Evolutionary conservation across 2,888 invertebrate genomes (phyloP).

Genomic region (Drosophila atripex): DNA sequence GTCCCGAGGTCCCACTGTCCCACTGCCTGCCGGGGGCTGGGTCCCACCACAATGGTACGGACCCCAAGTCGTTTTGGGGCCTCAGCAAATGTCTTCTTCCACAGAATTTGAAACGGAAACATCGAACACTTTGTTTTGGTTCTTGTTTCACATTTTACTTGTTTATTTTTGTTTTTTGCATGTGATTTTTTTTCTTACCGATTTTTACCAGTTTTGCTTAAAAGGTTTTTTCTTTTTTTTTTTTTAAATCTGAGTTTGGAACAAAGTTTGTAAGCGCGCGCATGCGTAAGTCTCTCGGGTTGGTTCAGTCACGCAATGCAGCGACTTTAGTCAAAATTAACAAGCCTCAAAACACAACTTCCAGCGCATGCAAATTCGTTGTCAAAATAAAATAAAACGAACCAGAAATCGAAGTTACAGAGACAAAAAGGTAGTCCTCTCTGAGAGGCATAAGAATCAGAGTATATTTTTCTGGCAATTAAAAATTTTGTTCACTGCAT

Average conservation of each 20-base stretch:
- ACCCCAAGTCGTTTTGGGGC: conserved; percentile 24
- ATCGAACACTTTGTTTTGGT: conserved; percentile 81
- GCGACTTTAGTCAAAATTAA: conserved; percentile 77
- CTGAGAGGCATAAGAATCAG: background rate
- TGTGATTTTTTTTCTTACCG: conserved; percentile 27
- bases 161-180: conserved; percentile 28
- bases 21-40: conserved; percentile 22
- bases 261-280: conserved; percentile 80
- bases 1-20: conserved; percentile 64
- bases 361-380: conserved; percentile 82
- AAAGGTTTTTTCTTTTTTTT: conserved; percentile 28
- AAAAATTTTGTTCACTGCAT: conserved; percentile 6
- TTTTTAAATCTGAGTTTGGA: conserved; percentile 51
- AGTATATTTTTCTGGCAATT: background rate
- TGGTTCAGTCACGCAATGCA: conserved; percentile 72
- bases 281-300: conserved; percentile 78
- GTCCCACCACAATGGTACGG: conserved; percentile 48
- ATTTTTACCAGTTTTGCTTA: conserved; percentile 21
- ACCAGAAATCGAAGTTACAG: conserved; percentile 37
- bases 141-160: conserved; percentile 71
- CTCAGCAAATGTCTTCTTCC: conserved; percentile 81
- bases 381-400: conserved; percentile 69
- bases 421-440: background rate
- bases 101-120: conserved; percentile 82
- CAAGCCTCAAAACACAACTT: conserved; percentile 82